phyloP scores from a whole-genome alignment of 37 sponge, comb jelly and placozoan species.

The Tethya wilhelma region DNA sequence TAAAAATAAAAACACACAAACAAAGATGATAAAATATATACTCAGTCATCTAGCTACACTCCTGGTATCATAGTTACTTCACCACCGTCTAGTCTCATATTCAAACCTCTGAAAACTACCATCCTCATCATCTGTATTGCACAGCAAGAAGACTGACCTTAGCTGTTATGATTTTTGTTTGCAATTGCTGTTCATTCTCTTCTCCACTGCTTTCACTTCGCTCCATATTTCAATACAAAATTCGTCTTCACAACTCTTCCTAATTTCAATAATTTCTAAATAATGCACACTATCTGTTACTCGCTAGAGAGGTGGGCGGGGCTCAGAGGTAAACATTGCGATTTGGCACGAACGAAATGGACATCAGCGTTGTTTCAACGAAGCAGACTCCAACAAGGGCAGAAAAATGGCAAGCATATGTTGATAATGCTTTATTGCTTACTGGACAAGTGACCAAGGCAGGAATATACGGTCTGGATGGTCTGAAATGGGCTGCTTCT shows the following conservation, averaged over 20 bases:
- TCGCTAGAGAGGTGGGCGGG: background rate
- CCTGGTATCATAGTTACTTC: no score
- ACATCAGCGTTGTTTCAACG: background rate
- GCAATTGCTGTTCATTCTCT: background rate
- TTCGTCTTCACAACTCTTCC: no score
- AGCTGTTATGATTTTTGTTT: conserved; percentile 13
- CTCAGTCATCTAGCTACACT: no score
- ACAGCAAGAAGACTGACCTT: conserved; percentile 13
- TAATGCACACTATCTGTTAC: background rate
- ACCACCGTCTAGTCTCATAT: no score
- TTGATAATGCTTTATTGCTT: conserved; percentile 69
- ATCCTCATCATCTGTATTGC: no score
- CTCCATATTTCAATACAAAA: background rate
- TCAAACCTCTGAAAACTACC: no score
- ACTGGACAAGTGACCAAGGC: conserved; percentile 79
- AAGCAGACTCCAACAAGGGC: background rate
- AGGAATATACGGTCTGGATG: conserved; percentile 82
- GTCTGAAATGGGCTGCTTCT: conserved; percentile 68
- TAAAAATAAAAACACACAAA: background rate
- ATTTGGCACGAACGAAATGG: background rate
- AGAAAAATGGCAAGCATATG: conserved; percentile 75
- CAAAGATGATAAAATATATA: no score
- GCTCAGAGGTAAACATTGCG: conserved; percentile 3
- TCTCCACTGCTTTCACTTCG: background rate
- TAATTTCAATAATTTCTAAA: background rate